Percentiles rank a stretch among this genome's conserved stretches.
Evolutionary conservation across 2,113 vertebrate species (phyloP).

Genomic region (Rhabdomys dilectus): DNA sequence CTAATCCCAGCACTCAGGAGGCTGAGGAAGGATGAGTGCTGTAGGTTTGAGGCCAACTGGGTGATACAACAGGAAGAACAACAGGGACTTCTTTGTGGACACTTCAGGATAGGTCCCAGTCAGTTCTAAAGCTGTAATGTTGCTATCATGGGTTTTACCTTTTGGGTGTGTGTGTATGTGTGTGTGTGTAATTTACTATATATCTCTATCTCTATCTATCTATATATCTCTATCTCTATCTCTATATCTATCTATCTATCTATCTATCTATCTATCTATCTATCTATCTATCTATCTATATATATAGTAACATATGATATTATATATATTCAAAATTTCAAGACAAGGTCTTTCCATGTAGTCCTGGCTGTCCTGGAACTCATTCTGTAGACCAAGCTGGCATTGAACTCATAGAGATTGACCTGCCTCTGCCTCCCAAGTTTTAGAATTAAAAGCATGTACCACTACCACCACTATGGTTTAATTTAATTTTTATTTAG

Average conservation of each 20-base stretch:
- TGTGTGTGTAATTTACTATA: too few species aligned
- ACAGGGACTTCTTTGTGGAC: background rate
- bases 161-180: too few species aligned
- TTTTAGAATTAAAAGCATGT: background rate
- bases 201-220: too few species aligned
- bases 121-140: slow-evolving; percentile 28
- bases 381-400: background rate
- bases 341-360: background rate
- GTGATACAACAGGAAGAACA: background rate
- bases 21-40: background rate
- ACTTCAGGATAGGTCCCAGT: background rate
- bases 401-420: background rate
- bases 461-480: background rate
- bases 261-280: too few species aligned
- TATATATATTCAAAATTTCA: too few species aligned
- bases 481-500: background rate
- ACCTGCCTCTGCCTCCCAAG: background rate
- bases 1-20: background rate
- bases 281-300: too few species aligned
- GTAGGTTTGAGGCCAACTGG: background rate
- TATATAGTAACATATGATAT: too few species aligned
- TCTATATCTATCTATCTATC: too few species aligned
- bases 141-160: background rate
- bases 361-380: background rate
- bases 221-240: too few species aligned